Percentiles rank a stretch among this genome's conserved stretches.
Evolutionary conservation across 2,113 vertebrate genomes (phyloP).

Genomic region (Isichthys henryi): DNA sequence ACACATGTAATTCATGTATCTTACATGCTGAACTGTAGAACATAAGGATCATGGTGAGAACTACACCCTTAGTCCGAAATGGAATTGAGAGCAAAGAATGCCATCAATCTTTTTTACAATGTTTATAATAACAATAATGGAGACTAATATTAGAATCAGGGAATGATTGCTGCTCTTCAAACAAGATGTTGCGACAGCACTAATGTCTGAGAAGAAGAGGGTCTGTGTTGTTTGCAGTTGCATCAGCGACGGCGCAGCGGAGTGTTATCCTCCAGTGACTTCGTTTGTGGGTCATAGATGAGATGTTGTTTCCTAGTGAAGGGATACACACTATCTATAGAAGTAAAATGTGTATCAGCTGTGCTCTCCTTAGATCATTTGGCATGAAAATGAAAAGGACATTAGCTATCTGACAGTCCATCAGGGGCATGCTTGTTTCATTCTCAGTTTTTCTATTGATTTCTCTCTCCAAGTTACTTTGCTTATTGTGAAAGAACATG

Average conservation of each 20-base stretch:
- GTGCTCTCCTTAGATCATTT: neutral
- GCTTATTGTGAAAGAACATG: neutral
- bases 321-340: conserved; percentile 6
- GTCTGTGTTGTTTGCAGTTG: conserved; percentile 12
- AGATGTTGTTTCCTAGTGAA: neutral
- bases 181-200: neutral
- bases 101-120: neutral
- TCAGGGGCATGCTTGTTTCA: neutral
- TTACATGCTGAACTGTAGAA: neutral
- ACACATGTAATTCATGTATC: neutral
- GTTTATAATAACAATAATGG: neutral
- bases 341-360: neutral
- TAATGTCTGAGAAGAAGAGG: neutral
- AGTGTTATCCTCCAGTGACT: conserved; percentile 3
- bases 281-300: conserved; percentile 13
- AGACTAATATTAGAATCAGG: neutral
- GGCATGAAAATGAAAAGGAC: neutral
- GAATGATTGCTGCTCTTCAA: neutral
- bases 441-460: neutral
- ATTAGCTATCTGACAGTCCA: neutral
- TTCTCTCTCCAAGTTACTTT: neutral
- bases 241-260: neutral
- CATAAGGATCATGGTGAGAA: neutral
- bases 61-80: neutral
- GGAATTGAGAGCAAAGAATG: neutral